Conservation (phyloP, 2,797 vertebrate species). For the Bovichtus diacanthus region DNA sequence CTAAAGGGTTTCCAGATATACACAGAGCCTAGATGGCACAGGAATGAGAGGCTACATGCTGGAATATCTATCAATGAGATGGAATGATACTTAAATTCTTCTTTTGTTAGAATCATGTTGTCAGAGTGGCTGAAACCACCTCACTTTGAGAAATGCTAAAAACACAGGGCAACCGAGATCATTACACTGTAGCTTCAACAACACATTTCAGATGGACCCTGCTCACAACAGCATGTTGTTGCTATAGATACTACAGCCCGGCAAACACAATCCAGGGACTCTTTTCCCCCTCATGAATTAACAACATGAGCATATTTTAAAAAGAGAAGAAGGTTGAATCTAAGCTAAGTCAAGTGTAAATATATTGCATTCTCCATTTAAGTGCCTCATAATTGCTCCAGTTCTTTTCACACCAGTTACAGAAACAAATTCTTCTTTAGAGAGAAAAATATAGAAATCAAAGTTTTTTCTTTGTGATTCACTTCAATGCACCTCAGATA, state of each 20-base stretch:
- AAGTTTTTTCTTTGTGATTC: slow-evolving; percentile 19
- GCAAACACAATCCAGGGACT: slow-evolving; percentile 52
- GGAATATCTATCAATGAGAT: slow-evolving; percentile 11
- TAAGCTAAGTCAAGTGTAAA: slow-evolving; percentile 29
- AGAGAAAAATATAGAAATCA: slow-evolving; percentile 8
- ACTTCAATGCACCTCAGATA: slow-evolving; percentile 21
- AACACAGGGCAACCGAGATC: neutral
- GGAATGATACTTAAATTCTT: slow-evolving; percentile 7
- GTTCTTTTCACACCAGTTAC: slow-evolving; percentile 23
- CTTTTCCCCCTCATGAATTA: slow-evolving; percentile 52
- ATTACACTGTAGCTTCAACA: slow-evolving; percentile 1
- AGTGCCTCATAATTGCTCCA: slow-evolving; percentile 19
- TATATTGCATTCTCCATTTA: slow-evolving; percentile 20
- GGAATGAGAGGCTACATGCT: slow-evolving; percentile 1
- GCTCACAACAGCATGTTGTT: slow-evolving; percentile 46
- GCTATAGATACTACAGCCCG: slow-evolving; percentile 58
- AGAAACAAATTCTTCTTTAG: slow-evolving; percentile 26
- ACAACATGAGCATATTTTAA: slow-evolving; percentile 36
- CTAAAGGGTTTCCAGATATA: slow-evolving; percentile 48
- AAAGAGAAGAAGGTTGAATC: slow-evolving; percentile 15
- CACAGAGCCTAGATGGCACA: no score
- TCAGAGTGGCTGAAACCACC: neutral
- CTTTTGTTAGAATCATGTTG: slow-evolving; percentile 7
- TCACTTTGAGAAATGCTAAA: neutral
- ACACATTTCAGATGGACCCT: slow-evolving; percentile 27